phyloP scores from a whole-genome alignment of 2,797 vertebrate genomes.

The Sphaeramia orbicularis region DNA sequence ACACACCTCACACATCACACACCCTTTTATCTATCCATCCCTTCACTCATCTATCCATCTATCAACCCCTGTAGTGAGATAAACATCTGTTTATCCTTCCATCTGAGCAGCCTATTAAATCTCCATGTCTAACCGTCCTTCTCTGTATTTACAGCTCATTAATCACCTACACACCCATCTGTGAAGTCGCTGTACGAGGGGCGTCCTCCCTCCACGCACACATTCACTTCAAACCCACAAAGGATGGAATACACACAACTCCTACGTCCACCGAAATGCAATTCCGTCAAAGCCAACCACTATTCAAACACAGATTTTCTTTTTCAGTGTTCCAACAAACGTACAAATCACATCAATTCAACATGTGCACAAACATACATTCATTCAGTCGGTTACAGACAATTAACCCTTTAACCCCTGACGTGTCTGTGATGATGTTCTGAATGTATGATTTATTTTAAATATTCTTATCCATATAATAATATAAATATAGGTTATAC shows the following conservation, averaged over 20 bases:
- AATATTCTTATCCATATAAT: no score
- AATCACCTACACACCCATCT: constrained; percentile 38
- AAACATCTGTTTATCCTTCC: constrained; percentile 65
- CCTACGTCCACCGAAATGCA: neutral
- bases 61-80: constrained; percentile 28
- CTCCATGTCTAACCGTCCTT: constrained; percentile 40
- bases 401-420: no score
- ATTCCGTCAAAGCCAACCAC: neutral
- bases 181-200: constrained; percentile 10
- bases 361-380: neutral
- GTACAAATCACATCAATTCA: no score
- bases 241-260: neutral
- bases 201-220: neutral
- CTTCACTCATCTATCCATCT: constrained; percentile 21
- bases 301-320: neutral
- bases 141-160: constrained; percentile 50
- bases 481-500: no score
- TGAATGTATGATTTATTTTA: no score
- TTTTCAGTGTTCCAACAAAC: neutral
- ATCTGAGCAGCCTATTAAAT: constrained; percentile 56
- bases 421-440: no score
- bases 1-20: constrained; percentile 10
- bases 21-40: constrained; percentile 12
- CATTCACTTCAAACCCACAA: constrained; percentile 9
- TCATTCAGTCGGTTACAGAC: no score